Evolutionary conservation across 2,888 invertebrate genomes (phyloP).

Genomic region (Scaptomyza flava): DNA sequence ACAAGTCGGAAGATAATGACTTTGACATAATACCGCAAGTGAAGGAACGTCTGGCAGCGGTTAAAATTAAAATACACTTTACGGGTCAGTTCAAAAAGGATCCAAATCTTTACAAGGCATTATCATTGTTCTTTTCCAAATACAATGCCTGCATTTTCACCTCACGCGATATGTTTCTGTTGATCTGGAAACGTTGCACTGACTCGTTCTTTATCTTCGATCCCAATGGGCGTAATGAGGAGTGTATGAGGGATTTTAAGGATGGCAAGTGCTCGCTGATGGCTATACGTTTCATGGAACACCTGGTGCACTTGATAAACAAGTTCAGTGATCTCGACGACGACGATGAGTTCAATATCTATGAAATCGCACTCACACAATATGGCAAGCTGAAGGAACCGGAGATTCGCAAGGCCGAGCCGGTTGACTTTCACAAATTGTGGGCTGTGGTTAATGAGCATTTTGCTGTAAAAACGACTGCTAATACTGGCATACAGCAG

Average conservation of each 20-base stretch:
- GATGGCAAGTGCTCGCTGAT: conserved; percentile 86
- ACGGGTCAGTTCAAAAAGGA: conserved; percentile 70
- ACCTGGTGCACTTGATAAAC: conserved; percentile 80
- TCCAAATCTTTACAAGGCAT: conserved; percentile 78
- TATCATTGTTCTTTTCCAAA: conserved; percentile 76
- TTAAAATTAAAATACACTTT: conserved; percentile 74
- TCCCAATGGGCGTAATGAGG: conserved; percentile 84
- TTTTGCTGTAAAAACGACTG: conserved; percentile 81
- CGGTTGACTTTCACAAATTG: conserved; percentile 60
- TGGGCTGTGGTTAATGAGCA: conserved; percentile 80
- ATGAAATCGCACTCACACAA: conserved; percentile 75
- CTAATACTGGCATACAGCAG: conserved; percentile 76
- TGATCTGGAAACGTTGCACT: conserved; percentile 86
- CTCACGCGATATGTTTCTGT: conserved; percentile 68
- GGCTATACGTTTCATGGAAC: conserved; percentile 72
- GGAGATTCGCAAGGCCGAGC: conserved; percentile 28
- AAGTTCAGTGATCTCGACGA: conserved; percentile 68
- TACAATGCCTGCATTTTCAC: conserved; percentile 75
- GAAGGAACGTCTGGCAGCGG: conserved; percentile 67
- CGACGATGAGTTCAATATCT: conserved; percentile 75
- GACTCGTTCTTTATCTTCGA: conserved; percentile 87
- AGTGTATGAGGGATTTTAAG: conserved; percentile 73
- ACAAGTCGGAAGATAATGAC: conserved; percentile 62
- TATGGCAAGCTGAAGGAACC: conserved; percentile 74
- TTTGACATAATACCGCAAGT: conserved; percentile 81